Evolutionary conservation across 2,797 vertebrate species (phyloP).

Genomic region (Ptychadena robeensis): DNA sequence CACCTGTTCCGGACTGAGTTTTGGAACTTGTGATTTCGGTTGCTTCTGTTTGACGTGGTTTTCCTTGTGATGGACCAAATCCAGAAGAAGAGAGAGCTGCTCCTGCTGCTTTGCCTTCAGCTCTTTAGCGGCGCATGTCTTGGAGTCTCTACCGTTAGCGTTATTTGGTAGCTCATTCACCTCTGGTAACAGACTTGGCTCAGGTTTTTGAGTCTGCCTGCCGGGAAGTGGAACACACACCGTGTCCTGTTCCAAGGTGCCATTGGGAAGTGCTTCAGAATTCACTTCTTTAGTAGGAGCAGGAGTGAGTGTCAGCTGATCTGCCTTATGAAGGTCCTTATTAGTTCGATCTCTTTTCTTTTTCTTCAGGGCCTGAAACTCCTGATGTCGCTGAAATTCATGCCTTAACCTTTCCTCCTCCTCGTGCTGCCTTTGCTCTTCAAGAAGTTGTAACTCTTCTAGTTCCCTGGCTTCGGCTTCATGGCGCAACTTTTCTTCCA

Average conservation of each 20-base stretch:
- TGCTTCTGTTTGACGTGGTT: slow-evolving; percentile 77
- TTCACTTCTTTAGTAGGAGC: slow-evolving; percentile 80
- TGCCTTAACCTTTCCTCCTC: slow-evolving; percentile 84
- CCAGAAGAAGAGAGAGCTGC: slow-evolving; percentile 74
- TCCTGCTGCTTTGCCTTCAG: slow-evolving; percentile 77
- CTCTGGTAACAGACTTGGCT: slow-evolving; percentile 69
- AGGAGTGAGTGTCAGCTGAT: slow-evolving; percentile 75
- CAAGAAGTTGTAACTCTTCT: slow-evolving; percentile 81
- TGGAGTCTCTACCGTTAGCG: slow-evolving; percentile 69
- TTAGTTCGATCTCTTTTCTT: slow-evolving; percentile 90
- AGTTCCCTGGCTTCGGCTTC: slow-evolving; percentile 88
- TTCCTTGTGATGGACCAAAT: slow-evolving; percentile 78
- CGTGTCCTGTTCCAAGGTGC: slow-evolving; percentile 74
- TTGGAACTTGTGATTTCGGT: slow-evolving; percentile 72
- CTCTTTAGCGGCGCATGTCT: slow-evolving; percentile 76
- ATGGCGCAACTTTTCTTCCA: slow-evolving; percentile 92
- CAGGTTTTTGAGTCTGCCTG: slow-evolving; percentile 72
- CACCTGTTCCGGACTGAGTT: slow-evolving; percentile 66
- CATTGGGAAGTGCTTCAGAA: slow-evolving; percentile 75
- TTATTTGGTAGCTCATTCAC: slow-evolving; percentile 63
- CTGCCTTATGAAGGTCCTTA: slow-evolving; percentile 73
- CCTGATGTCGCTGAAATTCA: slow-evolving; percentile 88
- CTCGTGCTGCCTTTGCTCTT: slow-evolving; percentile 81
- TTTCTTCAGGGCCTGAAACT: slow-evolving; percentile 87
- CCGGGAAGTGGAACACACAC: slow-evolving; percentile 65